These are phyloP conservation scores for Parochlus steinenii DNA, from an alignment of 2,888 invertebrate genomes.

Conservation along the genomic window DNA sequence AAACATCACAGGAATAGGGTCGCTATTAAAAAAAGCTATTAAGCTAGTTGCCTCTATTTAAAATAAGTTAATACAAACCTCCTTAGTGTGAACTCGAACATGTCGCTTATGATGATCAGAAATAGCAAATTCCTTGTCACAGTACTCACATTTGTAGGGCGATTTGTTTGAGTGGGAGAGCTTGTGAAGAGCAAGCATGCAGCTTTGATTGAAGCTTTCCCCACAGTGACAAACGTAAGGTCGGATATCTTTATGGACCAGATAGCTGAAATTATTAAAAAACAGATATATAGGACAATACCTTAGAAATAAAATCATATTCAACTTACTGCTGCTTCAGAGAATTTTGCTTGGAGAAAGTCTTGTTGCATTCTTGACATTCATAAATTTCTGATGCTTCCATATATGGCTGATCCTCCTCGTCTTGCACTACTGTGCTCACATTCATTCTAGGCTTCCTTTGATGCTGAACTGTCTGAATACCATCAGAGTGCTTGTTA, in stretches of 20 bases:
- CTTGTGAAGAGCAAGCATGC: not conserved
- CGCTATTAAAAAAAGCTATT: not conserved
- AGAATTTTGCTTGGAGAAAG: not conserved
- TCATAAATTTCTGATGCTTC: not conserved
- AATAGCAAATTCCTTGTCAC: constrained; percentile 5
- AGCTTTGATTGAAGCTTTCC: not conserved
- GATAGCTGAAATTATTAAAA: too few relatives aligned
- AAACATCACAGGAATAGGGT: not conserved
- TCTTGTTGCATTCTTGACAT: constrained; percentile 1
- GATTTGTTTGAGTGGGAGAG: not conserved
- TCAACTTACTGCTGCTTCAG: constrained; percentile 1
- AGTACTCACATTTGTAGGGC: not conserved
- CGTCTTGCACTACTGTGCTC: too few relatives aligned
- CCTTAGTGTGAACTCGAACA: constrained; percentile 1
- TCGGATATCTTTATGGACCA: too few relatives aligned
- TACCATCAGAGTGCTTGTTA: not conserved
- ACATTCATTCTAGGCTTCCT: not conserved
- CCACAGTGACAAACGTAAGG: constrained; percentile 2
- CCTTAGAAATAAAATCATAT: not conserved
- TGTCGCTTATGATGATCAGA: constrained; percentile 6
- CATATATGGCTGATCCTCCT: too few relatives aligned
- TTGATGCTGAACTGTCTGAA: not conserved
- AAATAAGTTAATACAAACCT: too few relatives aligned
- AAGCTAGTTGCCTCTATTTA: not conserved
- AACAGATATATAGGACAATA: not conserved